Conservation (phyloP, 2,797 vertebrate species). For the Sciurus carolinensis region DNA sequence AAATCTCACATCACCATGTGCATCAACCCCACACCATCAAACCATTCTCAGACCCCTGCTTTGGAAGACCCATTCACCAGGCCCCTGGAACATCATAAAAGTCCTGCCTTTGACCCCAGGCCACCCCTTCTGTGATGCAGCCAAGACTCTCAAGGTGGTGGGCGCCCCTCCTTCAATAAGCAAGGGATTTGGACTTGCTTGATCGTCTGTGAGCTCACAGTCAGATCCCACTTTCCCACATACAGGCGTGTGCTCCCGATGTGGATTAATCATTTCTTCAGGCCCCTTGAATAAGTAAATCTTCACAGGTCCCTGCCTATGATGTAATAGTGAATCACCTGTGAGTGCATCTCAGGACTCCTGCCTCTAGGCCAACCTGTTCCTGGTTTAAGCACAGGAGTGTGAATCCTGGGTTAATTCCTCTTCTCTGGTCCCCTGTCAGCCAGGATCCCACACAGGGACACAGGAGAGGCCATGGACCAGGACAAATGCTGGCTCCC, state of each 20-base stretch:
- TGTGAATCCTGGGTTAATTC: not conserved
- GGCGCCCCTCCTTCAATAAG: not conserved
- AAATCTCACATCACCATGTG: not conserved
- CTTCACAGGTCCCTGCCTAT: not conserved
- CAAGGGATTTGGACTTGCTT: not conserved
- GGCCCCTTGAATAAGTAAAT: not conserved
- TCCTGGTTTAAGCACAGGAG: not conserved
- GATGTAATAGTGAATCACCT: not conserved
- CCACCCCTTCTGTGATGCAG: not conserved
- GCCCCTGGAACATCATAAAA: not conserved
- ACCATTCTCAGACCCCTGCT: not conserved
- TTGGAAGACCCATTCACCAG: not conserved
- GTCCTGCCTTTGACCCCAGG: not conserved
- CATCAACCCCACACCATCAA: not conserved
- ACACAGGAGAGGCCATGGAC: not conserved
- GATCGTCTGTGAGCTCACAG: not conserved
- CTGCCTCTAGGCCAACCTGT: not conserved
- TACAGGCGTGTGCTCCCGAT: not conserved
- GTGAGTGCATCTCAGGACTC: not conserved
- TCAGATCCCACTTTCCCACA: not conserved
- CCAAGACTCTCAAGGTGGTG: not conserved
- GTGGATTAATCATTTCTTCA: not conserved
- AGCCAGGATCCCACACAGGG: not conserved
- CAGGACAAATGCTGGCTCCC: not conserved
- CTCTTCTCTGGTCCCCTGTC: not conserved